Evolutionary conservation across 1,140 invertebrate genomes (phyloP).

Genomic region (Diprion similis): DNA sequence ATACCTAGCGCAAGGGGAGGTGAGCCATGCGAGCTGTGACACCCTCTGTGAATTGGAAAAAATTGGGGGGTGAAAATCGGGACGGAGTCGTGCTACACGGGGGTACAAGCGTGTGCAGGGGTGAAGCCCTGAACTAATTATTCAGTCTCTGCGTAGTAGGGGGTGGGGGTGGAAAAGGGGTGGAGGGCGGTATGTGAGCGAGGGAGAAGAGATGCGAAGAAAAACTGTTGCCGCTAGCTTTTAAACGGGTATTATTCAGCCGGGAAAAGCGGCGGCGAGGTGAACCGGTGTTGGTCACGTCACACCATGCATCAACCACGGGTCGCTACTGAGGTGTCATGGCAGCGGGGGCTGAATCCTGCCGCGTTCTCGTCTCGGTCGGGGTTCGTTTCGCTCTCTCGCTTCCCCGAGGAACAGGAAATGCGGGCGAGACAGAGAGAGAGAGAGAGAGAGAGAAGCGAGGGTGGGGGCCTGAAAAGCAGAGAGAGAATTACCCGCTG

Average conservation of each 20-base stretch:
- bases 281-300: background rate
- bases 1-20: too few species aligned
- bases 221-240: background rate
- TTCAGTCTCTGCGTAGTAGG: background rate
- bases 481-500: background rate
- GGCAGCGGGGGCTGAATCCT: background rate
- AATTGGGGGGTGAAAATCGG: too few species aligned
- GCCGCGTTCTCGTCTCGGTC: background rate
- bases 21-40: too few species aligned
- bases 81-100: too few species aligned
- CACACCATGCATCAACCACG: conserved; percentile 6
- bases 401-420: too few species aligned
- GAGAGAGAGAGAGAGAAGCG: background rate
- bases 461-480: background rate
- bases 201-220: background rate
- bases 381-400: background rate
- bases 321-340: background rate
- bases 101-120: too few species aligned
- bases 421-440: background rate
- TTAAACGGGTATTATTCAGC: conserved; percentile 6
- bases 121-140: too few species aligned
- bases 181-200: background rate
- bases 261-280: background rate
- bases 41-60: too few species aligned
- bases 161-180: background rate